These are phyloP conservation scores for Leucoraja erinaceus DNA, from an alignment of 2,113 vertebrate species.

Conservation along the genomic window DNA sequence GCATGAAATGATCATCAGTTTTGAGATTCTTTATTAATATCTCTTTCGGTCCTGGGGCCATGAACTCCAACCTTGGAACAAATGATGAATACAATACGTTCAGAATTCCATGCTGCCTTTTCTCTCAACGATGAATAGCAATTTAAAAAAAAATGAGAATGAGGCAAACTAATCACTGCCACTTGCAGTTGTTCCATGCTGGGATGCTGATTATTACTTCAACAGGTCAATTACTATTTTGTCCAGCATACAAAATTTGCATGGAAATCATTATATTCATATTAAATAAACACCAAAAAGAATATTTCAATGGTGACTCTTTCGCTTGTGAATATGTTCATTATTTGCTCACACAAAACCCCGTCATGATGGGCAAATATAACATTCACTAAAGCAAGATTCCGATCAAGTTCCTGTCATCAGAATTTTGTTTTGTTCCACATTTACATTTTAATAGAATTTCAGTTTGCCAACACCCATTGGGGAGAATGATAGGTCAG, in stretches of 20 bases:
- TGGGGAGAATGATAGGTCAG: too few relatives aligned
- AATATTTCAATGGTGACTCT: background rate
- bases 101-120: background rate
- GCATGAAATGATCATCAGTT: background rate
- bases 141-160: background rate
- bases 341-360: background rate
- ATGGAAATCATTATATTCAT: slow-evolving; percentile 5
- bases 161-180: background rate
- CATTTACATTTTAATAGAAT: background rate
- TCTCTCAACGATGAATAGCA: slow-evolving; percentile 2
- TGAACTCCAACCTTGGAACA: slow-evolving; percentile 1
- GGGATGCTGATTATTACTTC: background rate
- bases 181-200: background rate
- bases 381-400: background rate
- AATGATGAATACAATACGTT: background rate
- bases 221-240: background rate
- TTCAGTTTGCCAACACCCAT: background rate
- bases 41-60: background rate
- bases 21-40: background rate
- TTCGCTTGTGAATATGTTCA: background rate
- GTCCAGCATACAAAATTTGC: background rate
- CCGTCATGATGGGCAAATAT: background rate
- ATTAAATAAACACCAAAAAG: background rate
- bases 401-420: too few relatives aligned
- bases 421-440: background rate